Percentiles rank a stretch among this genome's conserved stretches.
These are phyloP conservation scores for Labeo calbasu DNA, from an alignment of 2,797 vertebrate genomes.

Conservation along the genomic window DNA sequence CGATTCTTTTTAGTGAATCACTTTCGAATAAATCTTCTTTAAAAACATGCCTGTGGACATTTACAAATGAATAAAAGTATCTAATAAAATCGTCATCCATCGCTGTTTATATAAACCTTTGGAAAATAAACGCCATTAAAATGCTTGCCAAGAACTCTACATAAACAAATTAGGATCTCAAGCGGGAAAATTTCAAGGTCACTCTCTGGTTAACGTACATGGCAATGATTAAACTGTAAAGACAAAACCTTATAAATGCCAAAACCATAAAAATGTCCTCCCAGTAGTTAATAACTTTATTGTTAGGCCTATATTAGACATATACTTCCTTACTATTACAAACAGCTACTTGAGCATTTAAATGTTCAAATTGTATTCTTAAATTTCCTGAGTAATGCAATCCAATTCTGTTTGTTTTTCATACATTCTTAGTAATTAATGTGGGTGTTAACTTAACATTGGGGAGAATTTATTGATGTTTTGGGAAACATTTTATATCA, in stretches of 20 bases:
- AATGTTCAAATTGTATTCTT: neutral
- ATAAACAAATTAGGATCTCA: slow-evolving; percentile 52
- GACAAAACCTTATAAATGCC: slow-evolving; percentile 13
- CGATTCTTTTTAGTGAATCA: neutral
- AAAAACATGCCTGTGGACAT: neutral
- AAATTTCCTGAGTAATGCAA: neutral
- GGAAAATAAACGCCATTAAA: slow-evolving; percentile 46
- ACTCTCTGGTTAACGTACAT: slow-evolving; percentile 4
- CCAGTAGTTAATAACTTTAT: too few species aligned
- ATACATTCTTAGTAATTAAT: neutral
- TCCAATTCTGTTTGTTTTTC: neutral
- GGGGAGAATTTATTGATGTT: neutral
- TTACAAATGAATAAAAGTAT: neutral
- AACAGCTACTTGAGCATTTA: slow-evolving; percentile 19
- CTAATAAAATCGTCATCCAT: slow-evolving; percentile 34
- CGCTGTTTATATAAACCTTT: slow-evolving; percentile 39
- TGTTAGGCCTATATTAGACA: too few species aligned
- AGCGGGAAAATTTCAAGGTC: slow-evolving; percentile 43
- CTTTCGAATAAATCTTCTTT: neutral
- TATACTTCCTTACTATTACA: neutral
- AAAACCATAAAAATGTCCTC: slow-evolving; percentile 1
- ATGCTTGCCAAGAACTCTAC: slow-evolving; percentile 38
- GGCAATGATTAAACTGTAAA: slow-evolving; percentile 16
- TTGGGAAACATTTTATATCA: neutral
- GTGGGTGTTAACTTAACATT: neutral